Conservation (phyloP, 2,113 vertebrate genomes). For the Phaetusa simplex region DNA sequence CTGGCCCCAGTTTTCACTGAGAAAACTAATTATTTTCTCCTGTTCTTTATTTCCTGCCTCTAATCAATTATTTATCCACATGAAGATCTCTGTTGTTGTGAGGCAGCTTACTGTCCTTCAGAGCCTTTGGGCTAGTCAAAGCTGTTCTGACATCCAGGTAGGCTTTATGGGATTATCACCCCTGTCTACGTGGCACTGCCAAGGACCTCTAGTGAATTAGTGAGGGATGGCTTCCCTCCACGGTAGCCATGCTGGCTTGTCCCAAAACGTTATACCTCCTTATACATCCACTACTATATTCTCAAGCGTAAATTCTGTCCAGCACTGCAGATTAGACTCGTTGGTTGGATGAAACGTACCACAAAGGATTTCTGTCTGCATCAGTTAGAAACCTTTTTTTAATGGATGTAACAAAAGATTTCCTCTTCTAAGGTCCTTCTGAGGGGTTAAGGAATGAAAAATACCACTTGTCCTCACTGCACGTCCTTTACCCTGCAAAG, state of each 20-base stretch:
- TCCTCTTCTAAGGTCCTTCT: not conserved
- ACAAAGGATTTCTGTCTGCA: not conserved
- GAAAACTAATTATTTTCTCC: not conserved
- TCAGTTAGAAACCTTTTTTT: not conserved
- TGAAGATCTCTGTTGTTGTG: not conserved
- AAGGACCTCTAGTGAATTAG: not conserved
- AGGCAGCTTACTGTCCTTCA: not conserved
- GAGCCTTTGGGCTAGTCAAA: not conserved
- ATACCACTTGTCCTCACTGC: not conserved
- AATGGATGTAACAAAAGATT: not conserved
- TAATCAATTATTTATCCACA: not conserved
- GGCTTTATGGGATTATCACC: not conserved
- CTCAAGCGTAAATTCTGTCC: not conserved
- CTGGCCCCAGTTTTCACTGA: not conserved
- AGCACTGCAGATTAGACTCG: not conserved
- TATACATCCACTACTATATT: not conserved
- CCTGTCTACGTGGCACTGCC: accelerated
- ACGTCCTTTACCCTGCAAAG: not conserved
- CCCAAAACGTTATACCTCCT: not conserved
- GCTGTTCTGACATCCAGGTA: not conserved
- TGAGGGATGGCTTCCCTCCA: not conserved
- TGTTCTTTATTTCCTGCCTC: not conserved
- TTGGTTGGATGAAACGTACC: not conserved
- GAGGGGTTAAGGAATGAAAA: not conserved
- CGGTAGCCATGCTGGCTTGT: not conserved